A percentile compares a stretch with the other conserved stretches of the same genome.
Evolutionary conservation across 2,113 vertebrate species (phyloP).

Genomic region (Oryctolagus cuniculus): mOryCun1.1 NC_091449.1:37951501-37952000

Average conservation of each 20-base stretch:
- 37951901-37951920: neutral
- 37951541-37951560: conserved; percentile 92
- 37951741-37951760: neutral
- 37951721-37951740: neutral
- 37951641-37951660: conserved; percentile 85
- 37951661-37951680: conserved; percentile 9
- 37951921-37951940: neutral
- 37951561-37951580: conserved; percentile 90
- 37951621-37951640: conserved; percentile 81
- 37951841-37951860: neutral
- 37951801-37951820: neutral
- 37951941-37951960: neutral
- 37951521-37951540: conserved; percentile 90
- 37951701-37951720: neutral
- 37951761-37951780: neutral
- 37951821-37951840: neutral
- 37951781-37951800: accelerated
- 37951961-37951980: too few species aligned
- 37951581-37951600: conserved; percentile 87
- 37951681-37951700: neutral
- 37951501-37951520: conserved; percentile 93
- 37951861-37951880: neutral
- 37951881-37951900: neutral
- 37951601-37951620: conserved; percentile 88
- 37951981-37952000: neutral